Conservation (phyloP, 2,113 vertebrate species). For the Acanthisitta chloris region DNA sequence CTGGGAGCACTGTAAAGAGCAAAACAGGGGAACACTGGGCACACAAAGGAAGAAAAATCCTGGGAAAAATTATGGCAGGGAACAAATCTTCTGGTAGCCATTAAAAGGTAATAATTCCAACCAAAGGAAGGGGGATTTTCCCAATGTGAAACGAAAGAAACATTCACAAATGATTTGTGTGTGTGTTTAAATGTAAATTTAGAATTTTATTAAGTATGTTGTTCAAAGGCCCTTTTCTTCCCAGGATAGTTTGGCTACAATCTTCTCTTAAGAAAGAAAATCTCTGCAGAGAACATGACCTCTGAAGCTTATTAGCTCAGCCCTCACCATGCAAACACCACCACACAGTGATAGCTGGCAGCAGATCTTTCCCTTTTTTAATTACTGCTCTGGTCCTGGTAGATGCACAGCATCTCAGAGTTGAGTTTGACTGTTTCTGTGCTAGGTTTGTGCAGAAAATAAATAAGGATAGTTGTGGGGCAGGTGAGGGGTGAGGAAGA, state of each 20-base stretch:
- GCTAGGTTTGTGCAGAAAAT: not conserved
- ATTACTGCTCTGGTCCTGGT: not conserved
- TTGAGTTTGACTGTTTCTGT: not conserved
- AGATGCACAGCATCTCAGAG: not conserved
- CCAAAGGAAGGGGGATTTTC: not conserved
- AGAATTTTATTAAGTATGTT: conserved; percentile 8
- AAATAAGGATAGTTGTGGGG: rapidly evolving
- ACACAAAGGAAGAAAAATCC: not conserved
- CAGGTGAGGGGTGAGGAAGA: not conserved
- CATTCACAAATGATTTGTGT: conserved; percentile 5
- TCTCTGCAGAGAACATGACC: not conserved
- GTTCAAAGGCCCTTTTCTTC: conserved; percentile 54
- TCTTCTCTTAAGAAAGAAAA: not conserved
- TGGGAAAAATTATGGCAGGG: not conserved
- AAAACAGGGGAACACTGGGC: not conserved
- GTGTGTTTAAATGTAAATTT: not conserved
- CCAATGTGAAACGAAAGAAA: not conserved
- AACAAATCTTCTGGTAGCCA: conserved; percentile 34
- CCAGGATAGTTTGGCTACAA: conserved; percentile 32
- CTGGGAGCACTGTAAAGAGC: not conserved
- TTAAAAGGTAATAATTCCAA: conserved; percentile 43
- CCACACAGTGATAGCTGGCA: not conserved
- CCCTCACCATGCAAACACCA: not conserved
- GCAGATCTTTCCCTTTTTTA: not conserved
- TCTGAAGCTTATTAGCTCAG: conserved; percentile 14